phyloP scores from a whole-genome alignment of 2,113 vertebrate species.

The Mola mola region DNA sequence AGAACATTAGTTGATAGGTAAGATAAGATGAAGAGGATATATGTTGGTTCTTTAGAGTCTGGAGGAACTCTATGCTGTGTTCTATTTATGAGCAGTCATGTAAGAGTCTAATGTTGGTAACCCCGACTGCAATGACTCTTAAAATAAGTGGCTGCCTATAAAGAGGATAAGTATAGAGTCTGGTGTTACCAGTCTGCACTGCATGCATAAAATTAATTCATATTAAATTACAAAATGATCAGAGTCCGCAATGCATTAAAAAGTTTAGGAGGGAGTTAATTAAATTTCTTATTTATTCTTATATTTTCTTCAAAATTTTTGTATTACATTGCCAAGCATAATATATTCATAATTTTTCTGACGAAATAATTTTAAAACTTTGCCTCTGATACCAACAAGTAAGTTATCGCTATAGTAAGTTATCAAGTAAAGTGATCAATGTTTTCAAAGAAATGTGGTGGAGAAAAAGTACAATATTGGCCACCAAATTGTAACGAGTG shows the following conservation, averaged over 20 bases:
- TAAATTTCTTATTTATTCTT: not conserved
- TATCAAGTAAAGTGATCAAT: too few species aligned
- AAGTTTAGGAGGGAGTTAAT: not conserved
- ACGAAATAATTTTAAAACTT: too few species aligned
- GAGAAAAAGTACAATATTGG: too few species aligned
- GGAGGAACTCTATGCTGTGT: constrained; percentile 5
- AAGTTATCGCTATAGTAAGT: too few species aligned
- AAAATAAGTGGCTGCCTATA: constrained; percentile 35
- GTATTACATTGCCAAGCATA: too few species aligned
- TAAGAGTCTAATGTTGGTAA: constrained; percentile 33
- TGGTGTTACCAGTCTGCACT: constrained; percentile 10
- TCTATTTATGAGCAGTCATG: constrained; percentile 28
- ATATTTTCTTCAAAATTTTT: not conserved
- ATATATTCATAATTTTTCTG: too few species aligned
- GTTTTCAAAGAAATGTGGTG: too few species aligned
- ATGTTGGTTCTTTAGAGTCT: too few species aligned
- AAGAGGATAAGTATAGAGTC: constrained; percentile 41
- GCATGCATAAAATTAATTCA: not conserved
- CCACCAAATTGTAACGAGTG: too few species aligned
- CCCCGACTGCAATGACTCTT: constrained; percentile 19
- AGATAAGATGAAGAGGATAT: not conserved
- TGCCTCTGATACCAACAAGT: too few species aligned
- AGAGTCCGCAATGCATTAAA: not conserved
- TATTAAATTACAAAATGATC: too few species aligned
- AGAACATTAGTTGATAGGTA: too few species aligned